A percentile compares a stretch with the other conserved stretches of the same genome.
Conservation (phyloP, 2,797 vertebrate species). For the Octomys mimax region DNA sequence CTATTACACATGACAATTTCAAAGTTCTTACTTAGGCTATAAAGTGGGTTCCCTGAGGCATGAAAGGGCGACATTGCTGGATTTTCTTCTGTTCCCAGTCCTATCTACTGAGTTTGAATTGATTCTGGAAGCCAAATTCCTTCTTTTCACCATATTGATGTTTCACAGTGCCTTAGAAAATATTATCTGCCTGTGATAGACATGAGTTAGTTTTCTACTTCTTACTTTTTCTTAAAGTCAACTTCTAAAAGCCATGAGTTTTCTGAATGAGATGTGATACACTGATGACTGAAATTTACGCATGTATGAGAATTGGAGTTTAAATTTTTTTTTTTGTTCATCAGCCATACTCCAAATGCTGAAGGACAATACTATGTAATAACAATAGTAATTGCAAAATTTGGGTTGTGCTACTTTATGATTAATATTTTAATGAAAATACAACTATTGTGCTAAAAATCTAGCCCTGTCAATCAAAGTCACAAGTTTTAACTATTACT, state of each 20-base stretch:
- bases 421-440: conserved; percentile 14
- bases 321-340: conserved; percentile 81
- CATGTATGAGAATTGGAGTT: conserved; percentile 77
- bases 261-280: conserved; percentile 73
- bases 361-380: conserved; percentile 70
- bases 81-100: conserved; percentile 58
- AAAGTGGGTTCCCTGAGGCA: not conserved
- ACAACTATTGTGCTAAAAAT: not conserved
- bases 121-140: conserved; percentile 33
- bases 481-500: not conserved
- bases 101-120: conserved; percentile 62
- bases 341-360: conserved; percentile 79
- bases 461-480: not conserved
- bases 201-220: conserved; percentile 51
- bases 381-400: not conserved
- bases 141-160: conserved; percentile 63
- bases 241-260: conserved; percentile 43
- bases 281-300: conserved; percentile 71
- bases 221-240: conserved; percentile 44
- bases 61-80: not conserved
- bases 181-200: not conserved
- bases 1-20: not conserved
- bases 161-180: not conserved
- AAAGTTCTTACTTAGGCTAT: not conserved
- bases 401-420: not conserved